A percentile compares a stretch with the other conserved stretches of the same genome.
phyloP scores from a whole-genome alignment of 2,888 invertebrate genomes.

The Escarpia spicata region DNA sequence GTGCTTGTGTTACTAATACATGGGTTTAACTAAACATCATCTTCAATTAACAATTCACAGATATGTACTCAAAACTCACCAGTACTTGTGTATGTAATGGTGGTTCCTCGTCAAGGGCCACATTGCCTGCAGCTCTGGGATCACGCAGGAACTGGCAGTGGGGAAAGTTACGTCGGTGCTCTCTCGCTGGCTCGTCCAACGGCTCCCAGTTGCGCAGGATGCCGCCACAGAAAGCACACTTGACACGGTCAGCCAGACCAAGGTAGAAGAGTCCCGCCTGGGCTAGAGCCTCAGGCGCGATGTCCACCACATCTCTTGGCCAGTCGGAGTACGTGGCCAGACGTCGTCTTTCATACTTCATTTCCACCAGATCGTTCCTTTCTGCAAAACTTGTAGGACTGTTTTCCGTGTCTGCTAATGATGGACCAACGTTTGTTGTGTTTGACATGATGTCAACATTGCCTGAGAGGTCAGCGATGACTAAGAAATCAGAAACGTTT shows the following conservation, averaged over 20 bases:
- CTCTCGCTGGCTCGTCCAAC: not conserved
- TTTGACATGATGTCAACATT: too few species aligned
- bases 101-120: slow-evolving; percentile 3
- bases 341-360: not conserved
- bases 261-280: not conserved
- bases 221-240: not conserved
- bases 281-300: not conserved
- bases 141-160: not conserved
- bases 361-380: not conserved
- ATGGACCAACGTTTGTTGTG: too few species aligned
- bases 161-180: not conserved
- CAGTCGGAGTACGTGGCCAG: not conserved
- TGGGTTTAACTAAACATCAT: too few species aligned
- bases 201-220: not conserved
- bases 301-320: not conserved
- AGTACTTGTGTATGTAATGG: not conserved
- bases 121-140: not conserved
- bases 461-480: too few species aligned
- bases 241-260: slow-evolving; percentile 13
- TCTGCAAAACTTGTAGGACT: not conserved
- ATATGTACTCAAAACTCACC: not conserved
- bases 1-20: too few species aligned
- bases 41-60: too few species aligned
- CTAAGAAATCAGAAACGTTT: too few species aligned
- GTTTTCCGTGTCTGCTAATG: not conserved